Evolutionary conservation across 2,888 invertebrate species (phyloP).

Genomic region (Apoda limacodes): DNA sequence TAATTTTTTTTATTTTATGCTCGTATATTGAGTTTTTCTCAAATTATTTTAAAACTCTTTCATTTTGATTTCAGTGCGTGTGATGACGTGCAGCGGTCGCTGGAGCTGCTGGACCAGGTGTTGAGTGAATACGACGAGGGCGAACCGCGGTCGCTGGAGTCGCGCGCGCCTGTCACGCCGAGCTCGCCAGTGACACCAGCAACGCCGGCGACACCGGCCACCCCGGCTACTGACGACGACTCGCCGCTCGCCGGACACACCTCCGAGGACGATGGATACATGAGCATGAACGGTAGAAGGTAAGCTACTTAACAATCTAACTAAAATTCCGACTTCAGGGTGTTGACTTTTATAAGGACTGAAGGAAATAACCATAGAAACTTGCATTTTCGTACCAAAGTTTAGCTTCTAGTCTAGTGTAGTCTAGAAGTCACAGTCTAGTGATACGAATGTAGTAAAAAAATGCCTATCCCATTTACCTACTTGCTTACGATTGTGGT

Average conservation of each 20-base stretch:
- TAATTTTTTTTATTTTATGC: too few relatives aligned
- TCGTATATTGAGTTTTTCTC: too few relatives aligned
- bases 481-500: too few relatives aligned
- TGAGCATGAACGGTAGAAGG: conserved; percentile 91
- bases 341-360: too few relatives aligned
- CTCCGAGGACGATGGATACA: conserved; percentile 92
- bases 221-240: conserved; percentile 75
- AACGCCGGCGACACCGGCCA: conserved; percentile 67
- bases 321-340: too few relatives aligned
- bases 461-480: too few relatives aligned
- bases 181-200: conserved; percentile 54
- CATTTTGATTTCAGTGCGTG: conserved; percentile 79
- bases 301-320: conserved; percentile 29
- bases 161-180: conserved; percentile 47
- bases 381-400: too few relatives aligned
- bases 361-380: too few relatives aligned
- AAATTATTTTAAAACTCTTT: too few relatives aligned
- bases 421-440: too few relatives aligned
- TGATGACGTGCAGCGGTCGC: conserved; percentile 89
- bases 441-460: too few relatives aligned
- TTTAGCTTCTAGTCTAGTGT: too few relatives aligned
- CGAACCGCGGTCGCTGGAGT: conserved; percentile 63
- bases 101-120: conserved; percentile 90
- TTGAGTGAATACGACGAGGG: conserved; percentile 91
- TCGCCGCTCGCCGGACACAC: conserved; percentile 85